Conservation (phyloP, 2,797 vertebrate genomes). For the Sitta carolinensis region DNA sequence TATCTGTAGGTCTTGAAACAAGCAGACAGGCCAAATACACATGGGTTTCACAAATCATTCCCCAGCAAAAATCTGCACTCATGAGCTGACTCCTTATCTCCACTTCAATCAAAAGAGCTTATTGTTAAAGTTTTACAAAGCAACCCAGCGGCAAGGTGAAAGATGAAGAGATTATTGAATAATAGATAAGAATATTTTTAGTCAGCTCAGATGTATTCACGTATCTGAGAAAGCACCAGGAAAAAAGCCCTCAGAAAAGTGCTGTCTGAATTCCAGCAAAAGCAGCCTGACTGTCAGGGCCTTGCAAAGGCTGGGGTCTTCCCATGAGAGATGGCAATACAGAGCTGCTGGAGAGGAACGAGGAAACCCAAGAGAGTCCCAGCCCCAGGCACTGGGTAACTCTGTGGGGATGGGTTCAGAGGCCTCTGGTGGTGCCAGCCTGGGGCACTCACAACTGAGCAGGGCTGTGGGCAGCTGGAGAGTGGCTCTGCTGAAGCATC, state of each 20-base stretch:
- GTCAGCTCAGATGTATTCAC: conserved; percentile 13
- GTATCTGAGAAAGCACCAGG: not conserved
- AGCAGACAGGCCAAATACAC: not conserved
- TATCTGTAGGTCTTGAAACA: not conserved
- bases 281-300: not conserved
- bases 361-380: not conserved
- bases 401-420: not conserved
- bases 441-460: not conserved
- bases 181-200: conserved; percentile 67
- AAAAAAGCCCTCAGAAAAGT: not conserved
- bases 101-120: conserved; percentile 34
- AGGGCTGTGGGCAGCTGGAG: not conserved
- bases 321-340: not conserved
- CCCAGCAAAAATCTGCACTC: not conserved
- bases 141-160: conserved; percentile 55
- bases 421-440: too few species aligned
- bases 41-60: not conserved
- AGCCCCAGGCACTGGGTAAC: fast-evolving
- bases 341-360: fast-evolving
- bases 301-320: fast-evolving
- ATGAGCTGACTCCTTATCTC: conserved; percentile 38
- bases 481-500: not conserved
- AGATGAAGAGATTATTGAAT: conserved; percentile 64
- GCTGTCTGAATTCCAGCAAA: not conserved
- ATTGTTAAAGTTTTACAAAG: conserved; percentile 53